These are phyloP conservation scores for Verasper variegatus DNA, from an alignment of 2,113 vertebrate species.

Conservation along the genomic window DNA sequence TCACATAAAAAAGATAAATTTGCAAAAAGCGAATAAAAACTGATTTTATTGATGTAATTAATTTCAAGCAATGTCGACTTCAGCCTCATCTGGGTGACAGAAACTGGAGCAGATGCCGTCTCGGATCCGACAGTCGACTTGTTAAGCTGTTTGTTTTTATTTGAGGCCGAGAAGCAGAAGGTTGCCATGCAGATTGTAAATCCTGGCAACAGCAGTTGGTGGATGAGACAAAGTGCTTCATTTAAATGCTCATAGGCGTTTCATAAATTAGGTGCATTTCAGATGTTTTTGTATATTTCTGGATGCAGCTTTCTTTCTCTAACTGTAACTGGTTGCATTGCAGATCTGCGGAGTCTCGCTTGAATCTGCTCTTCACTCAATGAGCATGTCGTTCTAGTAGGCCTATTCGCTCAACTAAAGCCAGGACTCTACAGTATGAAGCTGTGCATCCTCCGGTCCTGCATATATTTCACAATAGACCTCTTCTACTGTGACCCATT, in stretches of 20 bases:
- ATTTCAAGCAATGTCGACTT: slow-evolving; percentile 7
- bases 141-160: slow-evolving; percentile 11
- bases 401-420: too few relatives aligned
- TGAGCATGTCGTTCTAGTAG: too few relatives aligned
- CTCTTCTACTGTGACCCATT: too few relatives aligned
- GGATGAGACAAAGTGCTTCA: background rate
- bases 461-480: too few relatives aligned
- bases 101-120: slow-evolving; percentile 4
- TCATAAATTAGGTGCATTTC: background rate
- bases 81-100: background rate
- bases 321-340: too few relatives aligned
- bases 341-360: too few relatives aligned
- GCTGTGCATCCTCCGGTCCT: too few relatives aligned
- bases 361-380: too few relatives aligned
- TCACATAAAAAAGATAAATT: too few relatives aligned
- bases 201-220: background rate
- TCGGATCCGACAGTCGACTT: slow-evolving; percentile 16
- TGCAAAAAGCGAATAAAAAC: background rate
- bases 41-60: slow-evolving; percentile 12
- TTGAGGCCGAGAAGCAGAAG: background rate
- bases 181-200: background rate
- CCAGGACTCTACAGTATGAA: too few relatives aligned
- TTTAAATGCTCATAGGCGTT: background rate
- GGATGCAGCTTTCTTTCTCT: too few relatives aligned
- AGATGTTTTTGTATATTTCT: too few relatives aligned